phyloP scores from a whole-genome alignment of 2,888 invertebrate species.

The Chaetoderma sp. region DNA sequence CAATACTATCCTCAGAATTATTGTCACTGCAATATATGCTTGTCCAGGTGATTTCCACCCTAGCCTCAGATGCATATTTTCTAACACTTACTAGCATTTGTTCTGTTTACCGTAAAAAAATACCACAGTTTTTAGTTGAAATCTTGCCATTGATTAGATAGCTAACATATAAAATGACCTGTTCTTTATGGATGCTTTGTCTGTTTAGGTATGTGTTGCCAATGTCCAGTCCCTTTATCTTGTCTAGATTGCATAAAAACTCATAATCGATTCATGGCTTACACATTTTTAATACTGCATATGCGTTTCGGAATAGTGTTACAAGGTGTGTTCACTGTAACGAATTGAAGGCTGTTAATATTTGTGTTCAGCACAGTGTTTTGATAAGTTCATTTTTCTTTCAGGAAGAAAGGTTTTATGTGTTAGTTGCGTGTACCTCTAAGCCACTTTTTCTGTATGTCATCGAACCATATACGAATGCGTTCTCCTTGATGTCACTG shows the following conservation, averaged over 20 bases:
- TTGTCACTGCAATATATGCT: not conserved
- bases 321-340: not conserved
- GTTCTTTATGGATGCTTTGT: not conserved
- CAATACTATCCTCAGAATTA: not conserved
- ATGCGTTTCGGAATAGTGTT: not conserved
- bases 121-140: not conserved
- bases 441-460: too few species aligned
- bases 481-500: too few species aligned
- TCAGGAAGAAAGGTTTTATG: too few species aligned
- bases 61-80: not conserved
- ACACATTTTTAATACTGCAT: not conserved
- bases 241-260: not conserved
- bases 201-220: conserved; percentile 1
- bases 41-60: not conserved
- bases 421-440: too few species aligned
- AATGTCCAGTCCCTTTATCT: not conserved
- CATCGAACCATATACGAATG: too few species aligned
- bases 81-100: not conserved
- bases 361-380: not conserved
- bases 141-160: not conserved
- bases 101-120: not conserved
- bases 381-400: not conserved
- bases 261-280: not conserved
- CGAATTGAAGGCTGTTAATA: not conserved
- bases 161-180: not conserved